Percentiles rank a stretch among this genome's conserved stretches.
Conservation (phyloP, 2,797 vertebrate genomes). For the Pterois miles region DNA sequence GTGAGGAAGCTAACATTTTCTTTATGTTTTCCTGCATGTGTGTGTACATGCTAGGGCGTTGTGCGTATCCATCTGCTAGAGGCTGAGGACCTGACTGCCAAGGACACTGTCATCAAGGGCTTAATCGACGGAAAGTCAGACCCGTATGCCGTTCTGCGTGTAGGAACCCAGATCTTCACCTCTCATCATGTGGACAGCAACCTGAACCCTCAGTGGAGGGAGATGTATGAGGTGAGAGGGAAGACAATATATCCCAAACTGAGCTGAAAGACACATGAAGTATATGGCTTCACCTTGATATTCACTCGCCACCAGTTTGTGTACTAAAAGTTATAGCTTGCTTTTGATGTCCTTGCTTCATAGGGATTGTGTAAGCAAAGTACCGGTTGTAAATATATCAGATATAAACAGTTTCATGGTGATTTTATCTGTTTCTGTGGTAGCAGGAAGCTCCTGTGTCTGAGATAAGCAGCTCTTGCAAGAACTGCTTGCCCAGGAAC, state of each 20-base stretch:
- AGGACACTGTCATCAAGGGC: conserved; percentile 93
- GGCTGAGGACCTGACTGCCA: conserved; percentile 88
- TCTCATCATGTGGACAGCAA: conserved; percentile 90
- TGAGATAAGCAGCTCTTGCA: conserved; percentile 42
- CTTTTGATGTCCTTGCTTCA: conserved; percentile 33
- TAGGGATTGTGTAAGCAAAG: background rate
- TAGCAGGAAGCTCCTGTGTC: conserved; percentile 57
- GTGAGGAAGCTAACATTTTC: background rate
- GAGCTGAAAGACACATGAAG: background rate
- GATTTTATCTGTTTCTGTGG: conserved; percentile 45
- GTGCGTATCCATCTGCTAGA: conserved; percentile 91
- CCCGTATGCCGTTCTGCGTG: conserved; percentile 90
- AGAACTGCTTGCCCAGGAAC: conserved; percentile 29
- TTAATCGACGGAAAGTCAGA: conserved; percentile 93
- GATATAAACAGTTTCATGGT: conserved; percentile 21
- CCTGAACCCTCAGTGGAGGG: conserved; percentile 93
- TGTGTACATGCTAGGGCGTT: conserved; percentile 82
- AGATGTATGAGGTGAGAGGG: conserved; percentile 91
- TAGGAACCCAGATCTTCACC: conserved; percentile 93
- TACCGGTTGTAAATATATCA: background rate
- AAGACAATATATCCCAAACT: background rate
- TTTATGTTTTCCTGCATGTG: conserved; percentile 4
- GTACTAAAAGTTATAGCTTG: conserved; percentile 21
- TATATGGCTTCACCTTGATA: background rate
- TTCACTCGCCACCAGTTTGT: conserved; percentile 23